Percentiles rank a stretch among this genome's conserved stretches.
phyloP scores from a whole-genome alignment of 2,113 vertebrate species.

The Cyprinodon tularosa region DNA sequence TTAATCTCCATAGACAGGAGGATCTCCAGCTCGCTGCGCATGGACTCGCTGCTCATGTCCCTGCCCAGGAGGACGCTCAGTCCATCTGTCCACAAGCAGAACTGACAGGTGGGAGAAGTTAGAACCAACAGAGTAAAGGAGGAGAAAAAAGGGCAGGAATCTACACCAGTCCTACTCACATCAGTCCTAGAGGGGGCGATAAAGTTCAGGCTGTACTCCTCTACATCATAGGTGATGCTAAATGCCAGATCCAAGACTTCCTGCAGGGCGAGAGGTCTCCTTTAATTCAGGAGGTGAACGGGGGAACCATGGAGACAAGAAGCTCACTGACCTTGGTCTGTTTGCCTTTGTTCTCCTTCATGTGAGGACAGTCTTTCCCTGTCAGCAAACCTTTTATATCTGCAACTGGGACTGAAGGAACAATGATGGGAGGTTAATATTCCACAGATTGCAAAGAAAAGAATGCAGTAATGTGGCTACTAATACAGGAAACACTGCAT shows the following conservation, averaged over 20 bases:
- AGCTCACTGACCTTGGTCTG: slow-evolving; percentile 90
- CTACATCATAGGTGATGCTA: slow-evolving; percentile 88
- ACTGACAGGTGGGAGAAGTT: slow-evolving; percentile 73
- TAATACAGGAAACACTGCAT: no score
- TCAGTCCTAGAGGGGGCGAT: slow-evolving; percentile 90
- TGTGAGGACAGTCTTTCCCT: slow-evolving; percentile 94
- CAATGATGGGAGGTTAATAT: neutral
- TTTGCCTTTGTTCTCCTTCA: slow-evolving; percentile 92
- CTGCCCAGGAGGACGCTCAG: slow-evolving; percentile 89
- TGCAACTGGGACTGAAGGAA: slow-evolving; percentile 86
- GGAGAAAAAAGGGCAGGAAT: neutral
- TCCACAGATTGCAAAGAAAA: no score
- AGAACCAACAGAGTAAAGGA: neutral
- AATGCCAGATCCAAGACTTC: slow-evolving; percentile 93
- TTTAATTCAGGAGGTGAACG: neutral
- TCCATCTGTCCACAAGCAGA: slow-evolving; percentile 95
- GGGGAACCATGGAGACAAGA: neutral
- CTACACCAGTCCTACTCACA: slow-evolving; percentile 79
- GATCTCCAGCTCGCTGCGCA: slow-evolving; percentile 91
- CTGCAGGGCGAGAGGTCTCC: slow-evolving; percentile 62
- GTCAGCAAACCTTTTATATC: slow-evolving; percentile 91
- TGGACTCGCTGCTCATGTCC: slow-evolving; percentile 92
- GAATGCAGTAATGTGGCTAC: no score
- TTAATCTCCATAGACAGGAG: slow-evolving; percentile 98
- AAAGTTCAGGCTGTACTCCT: slow-evolving; percentile 91